Percentiles rank a stretch among this genome's conserved stretches.
These are phyloP conservation scores for Sinotaia quadrata DNA, from an alignment of 2,888 invertebrate genomes.

Conservation along the genomic window DNA sequence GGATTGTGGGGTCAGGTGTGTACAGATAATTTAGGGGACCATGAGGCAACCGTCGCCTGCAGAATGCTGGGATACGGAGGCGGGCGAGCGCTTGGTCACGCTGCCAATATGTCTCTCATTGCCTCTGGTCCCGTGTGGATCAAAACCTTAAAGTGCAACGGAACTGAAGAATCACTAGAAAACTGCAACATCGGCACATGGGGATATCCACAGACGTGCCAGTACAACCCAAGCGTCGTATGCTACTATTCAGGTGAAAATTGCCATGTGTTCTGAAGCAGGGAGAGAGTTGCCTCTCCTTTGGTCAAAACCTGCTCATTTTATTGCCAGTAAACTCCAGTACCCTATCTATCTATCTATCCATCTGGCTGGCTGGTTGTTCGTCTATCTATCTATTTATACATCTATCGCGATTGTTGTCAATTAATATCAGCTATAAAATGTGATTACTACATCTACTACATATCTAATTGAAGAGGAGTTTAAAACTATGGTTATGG, in stretches of 20 bases:
- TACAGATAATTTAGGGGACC: conserved; percentile 44
- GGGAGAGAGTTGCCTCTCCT: too few relatives aligned
- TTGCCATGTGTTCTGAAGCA: background rate
- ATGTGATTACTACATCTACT: too few relatives aligned
- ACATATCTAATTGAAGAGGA: too few relatives aligned
- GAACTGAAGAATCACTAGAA: conserved; percentile 50
- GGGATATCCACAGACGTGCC: conserved; percentile 37
- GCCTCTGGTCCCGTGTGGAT: conserved; percentile 54
- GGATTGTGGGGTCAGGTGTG: conserved; percentile 56
- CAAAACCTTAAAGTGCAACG: conserved; percentile 73
- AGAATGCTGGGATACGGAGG: conserved; percentile 44
- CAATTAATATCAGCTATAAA: too few relatives aligned
- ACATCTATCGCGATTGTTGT: too few relatives aligned
- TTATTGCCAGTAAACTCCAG: too few relatives aligned
- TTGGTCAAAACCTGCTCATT: too few relatives aligned
- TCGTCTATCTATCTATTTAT: too few relatives aligned
- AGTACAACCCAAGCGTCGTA: conserved; percentile 47
- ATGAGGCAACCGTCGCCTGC: conserved; percentile 46
- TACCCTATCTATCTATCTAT: too few relatives aligned
- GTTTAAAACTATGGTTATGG: too few relatives aligned
- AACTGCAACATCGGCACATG: conserved; percentile 46
- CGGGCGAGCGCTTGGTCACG: conserved; percentile 50
- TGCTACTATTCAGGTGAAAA: conserved; percentile 19
- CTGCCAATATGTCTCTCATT: background rate
- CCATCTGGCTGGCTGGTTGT: too few relatives aligned